Evolutionary conservation across 2,888 invertebrate species (phyloP), one percentile per base, ranked within the genome.

Genomic region (Calliopum simillimum): DNA sequence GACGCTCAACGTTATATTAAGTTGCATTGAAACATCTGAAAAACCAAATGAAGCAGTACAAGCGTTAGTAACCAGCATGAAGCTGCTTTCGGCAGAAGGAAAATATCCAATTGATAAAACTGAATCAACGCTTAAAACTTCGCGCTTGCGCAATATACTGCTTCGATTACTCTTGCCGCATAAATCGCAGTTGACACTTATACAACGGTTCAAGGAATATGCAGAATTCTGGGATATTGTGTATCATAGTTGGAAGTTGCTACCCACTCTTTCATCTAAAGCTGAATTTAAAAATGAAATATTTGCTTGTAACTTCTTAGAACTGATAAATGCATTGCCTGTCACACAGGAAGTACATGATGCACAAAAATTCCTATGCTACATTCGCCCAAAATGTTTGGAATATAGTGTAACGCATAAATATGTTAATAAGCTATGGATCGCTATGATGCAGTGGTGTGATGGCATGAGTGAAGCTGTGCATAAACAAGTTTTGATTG

Each of bases 401-500:
- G 91, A 92, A 81, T 89, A 89, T 75, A 78, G 79, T 16, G 78
- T 83, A 14, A 87, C 88, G 1, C 87, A 87, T 58, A 87, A 90
- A 75, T 88, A 89, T 76, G 87, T 94, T 33, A 93, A 93, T 84
- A 91, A 91, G 78, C 89, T 92, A 70, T 95, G 95, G 95, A 88
- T 89, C 73, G 90, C 90, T 79, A 89, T 93, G n/a, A 91, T 92
- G 88, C 89, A 90, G 77, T 77, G 75, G 71, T 23, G 68, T 41
- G 74, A 74, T 23, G 89, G 92, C 76, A 88, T 93, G 76, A 89
- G 92, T 33, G 85, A 86, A n/a, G 86, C 89, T 53, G 89, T 90
- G 3, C 95, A 95, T 80, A 93, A 93, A 69, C 92, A 93, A 77
- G 89, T 96, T 67, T 87, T 98, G 53, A 88, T 95, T 73, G 89